Evolutionary conservation across 2,797 vertebrate genomes (phyloP), one percentile per base, ranked within the genome.

Genomic region (Premnoplex brunnescens): DNA sequence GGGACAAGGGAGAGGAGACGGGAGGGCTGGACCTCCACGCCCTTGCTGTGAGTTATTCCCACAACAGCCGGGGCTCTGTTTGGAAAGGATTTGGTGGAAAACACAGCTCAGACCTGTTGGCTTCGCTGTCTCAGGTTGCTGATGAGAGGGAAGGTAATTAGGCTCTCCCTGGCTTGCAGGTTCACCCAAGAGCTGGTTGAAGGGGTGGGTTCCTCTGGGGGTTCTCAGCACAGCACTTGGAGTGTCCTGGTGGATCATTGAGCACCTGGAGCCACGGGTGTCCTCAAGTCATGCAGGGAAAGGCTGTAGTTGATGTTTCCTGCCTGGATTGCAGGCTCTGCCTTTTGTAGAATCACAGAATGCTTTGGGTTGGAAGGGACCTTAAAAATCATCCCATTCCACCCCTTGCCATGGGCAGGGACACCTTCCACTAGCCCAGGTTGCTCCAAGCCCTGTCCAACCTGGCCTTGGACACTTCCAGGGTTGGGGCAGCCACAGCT

Each of bases 391-490:
- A 23, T 8, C 37, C 4, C 0, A 0, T 88, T 4, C 24, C 37
- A 16, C 9, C 14, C 7, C 16, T 15, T 49, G 32, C 49, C 3
- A 5, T 6, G 15, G 26, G 7, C 52, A 73, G 28, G n/a, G 34
- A 5, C 26, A 43, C 1, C 12, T 83, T 5, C 51, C 28, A 5
- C n/a, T 3, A 0, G 10, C 21, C n/a, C 44, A 64, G n/a, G 14
- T 0, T 37, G 20, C 36, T 63, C 28, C 51, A 43, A 62, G 15
- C 6, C 1, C 43, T 0, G 0, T 73, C 63, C 32, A 46, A 0
- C 66, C 37, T 23, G 66, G 4, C 12, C 12, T 30, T 16, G 58
- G 8, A 1, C 30, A 27, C 2, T 77, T 0, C 17, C 66, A 77
- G 12, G 21, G 37, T 6, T 44, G 51, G n/a, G 4, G 58, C 72